Conservation (phyloP, 2,888 invertebrate genomes). For the Epiblema foenella region DNA sequence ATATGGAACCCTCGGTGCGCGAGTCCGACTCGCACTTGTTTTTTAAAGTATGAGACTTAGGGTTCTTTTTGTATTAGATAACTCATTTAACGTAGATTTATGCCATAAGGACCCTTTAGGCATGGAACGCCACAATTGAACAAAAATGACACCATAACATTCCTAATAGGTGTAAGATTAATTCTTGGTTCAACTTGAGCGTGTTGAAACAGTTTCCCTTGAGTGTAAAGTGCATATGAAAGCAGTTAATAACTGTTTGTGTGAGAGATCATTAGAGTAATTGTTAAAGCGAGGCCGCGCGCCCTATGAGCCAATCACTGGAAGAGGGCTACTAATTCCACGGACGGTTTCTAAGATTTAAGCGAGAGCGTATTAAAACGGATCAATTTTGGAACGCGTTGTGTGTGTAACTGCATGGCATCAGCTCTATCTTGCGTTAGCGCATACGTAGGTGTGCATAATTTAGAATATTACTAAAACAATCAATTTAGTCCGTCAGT, state of each 20-base stretch:
- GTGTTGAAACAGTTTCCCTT: background rate
- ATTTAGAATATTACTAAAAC: too few species aligned
- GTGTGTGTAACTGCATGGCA: too few species aligned
- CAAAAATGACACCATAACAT: background rate
- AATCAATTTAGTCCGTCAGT: too few species aligned
- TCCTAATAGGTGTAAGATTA: background rate
- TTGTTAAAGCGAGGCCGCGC: slow-evolving; percentile 57
- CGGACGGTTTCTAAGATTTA: slow-evolving; percentile 2
- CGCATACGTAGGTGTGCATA: too few species aligned
- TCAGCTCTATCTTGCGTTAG: too few species aligned
- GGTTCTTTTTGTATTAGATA: too few species aligned
- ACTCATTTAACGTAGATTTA: too few species aligned
- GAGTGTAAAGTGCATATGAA: slow-evolving; percentile 27
- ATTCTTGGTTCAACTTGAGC: background rate
- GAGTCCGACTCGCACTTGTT: too few species aligned
- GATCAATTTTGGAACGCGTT: background rate
- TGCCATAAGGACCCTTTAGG: too few species aligned
- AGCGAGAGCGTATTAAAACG: slow-evolving; percentile 11
- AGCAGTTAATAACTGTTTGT: slow-evolving; percentile 37
- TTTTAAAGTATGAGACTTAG: too few species aligned
- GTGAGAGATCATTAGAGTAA: slow-evolving; percentile 46
- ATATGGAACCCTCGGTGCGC: too few species aligned
- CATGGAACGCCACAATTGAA: too few species aligned
- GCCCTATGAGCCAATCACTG: slow-evolving; percentile 51
- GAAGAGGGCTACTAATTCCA: slow-evolving; percentile 46